These are phyloP conservation scores for Lasioglossum calceatum DNA, from an alignment of 2,888 invertebrate species.

Conservation along the genomic window DNA sequence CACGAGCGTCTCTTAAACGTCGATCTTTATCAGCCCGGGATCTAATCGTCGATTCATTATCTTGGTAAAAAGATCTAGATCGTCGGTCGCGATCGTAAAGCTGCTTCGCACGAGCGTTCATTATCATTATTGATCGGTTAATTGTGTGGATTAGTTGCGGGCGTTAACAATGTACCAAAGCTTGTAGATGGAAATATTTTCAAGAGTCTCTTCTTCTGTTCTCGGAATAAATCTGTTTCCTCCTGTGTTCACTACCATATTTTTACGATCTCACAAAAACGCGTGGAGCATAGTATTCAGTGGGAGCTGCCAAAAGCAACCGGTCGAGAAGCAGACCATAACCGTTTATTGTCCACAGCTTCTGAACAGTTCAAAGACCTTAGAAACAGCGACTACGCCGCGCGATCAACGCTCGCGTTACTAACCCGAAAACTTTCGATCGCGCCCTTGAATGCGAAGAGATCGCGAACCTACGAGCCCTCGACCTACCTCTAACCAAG, in stretches of 20 bases:
- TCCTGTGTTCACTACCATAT: too few relatives aligned
- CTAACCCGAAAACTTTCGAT: neutral
- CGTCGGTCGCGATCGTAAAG: neutral
- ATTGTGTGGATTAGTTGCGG: neutral
- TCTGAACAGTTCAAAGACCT: neutral
- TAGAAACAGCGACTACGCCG: neutral
- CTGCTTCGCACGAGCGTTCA: neutral
- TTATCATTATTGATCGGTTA: neutral
- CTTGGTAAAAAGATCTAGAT: neutral
- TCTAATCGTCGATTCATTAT: neutral
- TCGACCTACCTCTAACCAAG: slow-evolving; percentile 6
- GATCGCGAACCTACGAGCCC: slow-evolving; percentile 2
- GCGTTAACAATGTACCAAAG: neutral
- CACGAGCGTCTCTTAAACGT: neutral
- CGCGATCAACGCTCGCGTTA: neutral
- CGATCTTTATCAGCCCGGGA: neutral
- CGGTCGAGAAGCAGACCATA: slow-evolving; percentile 8
- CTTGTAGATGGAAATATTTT: neutral
- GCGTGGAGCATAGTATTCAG: neutral
- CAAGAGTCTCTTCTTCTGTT: too few relatives aligned
- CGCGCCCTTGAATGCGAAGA: neutral
- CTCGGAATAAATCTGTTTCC: too few relatives aligned
- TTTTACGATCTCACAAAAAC: neutral
- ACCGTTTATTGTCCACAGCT: slow-evolving; percentile 5
- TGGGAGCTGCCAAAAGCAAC: neutral